Conservation (phyloP, 2,888 invertebrate species). For the Ophonus ardosiacus region DNA sequence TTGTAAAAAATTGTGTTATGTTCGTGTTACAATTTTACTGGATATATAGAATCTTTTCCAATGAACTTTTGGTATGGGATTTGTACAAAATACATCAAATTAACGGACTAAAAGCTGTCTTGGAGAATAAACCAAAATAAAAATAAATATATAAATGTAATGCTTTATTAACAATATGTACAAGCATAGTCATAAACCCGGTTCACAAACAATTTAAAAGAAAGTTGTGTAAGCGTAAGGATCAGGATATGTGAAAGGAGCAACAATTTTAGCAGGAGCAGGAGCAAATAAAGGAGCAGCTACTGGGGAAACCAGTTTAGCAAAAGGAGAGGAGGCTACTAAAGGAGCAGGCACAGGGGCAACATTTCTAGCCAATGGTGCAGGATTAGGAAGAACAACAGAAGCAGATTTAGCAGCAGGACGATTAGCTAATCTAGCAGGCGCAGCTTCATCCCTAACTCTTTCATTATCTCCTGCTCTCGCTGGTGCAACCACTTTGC, state of each 20-base stretch:
- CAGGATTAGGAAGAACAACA: slow-evolving; percentile 55
- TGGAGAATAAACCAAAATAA: not conserved
- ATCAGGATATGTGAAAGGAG: slow-evolving; percentile 58
- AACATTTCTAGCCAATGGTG: slow-evolving; percentile 60
- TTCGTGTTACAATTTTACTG: too few relatives aligned
- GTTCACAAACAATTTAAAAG: slow-evolving; percentile 23
- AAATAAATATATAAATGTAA: not conserved
- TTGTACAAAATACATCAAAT: too few relatives aligned
- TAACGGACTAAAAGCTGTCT: too few relatives aligned
- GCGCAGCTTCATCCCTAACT: slow-evolving; percentile 29
- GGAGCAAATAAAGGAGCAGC: slow-evolving; percentile 14
- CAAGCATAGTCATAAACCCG: slow-evolving; percentile 14
- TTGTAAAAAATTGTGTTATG: too few relatives aligned
- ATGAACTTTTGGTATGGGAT: too few relatives aligned
- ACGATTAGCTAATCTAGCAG: slow-evolving; percentile 1
- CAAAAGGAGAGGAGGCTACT: slow-evolving; percentile 56
- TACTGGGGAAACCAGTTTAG: slow-evolving; percentile 32
- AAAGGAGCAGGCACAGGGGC: slow-evolving; percentile 56
- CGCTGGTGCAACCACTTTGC: slow-evolving; percentile 50
- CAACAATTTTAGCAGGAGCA: slow-evolving; percentile 55
- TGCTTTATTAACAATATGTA: slow-evolving; percentile 26
- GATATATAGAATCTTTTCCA: too few relatives aligned
- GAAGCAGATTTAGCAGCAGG: slow-evolving; percentile 19
- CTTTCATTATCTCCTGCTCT: slow-evolving; percentile 58
- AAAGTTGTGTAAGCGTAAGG: slow-evolving; percentile 44